Conservation (phyloP, 2,113 vertebrate genomes). For the Tyto alba region DNA sequence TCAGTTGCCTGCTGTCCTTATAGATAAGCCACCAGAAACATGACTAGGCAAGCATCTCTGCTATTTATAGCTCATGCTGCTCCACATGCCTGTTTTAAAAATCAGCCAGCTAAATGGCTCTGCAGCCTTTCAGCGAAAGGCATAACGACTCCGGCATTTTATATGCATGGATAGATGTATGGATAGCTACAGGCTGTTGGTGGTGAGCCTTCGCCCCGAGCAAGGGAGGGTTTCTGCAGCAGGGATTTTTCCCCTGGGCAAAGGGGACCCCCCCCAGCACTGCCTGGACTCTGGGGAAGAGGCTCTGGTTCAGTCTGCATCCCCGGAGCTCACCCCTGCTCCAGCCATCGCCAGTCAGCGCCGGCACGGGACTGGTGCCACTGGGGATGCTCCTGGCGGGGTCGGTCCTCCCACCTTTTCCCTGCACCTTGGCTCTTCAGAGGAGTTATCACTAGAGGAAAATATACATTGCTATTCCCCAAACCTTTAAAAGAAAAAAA, state of each 20-base stretch:
- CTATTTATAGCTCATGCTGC: slow-evolving; percentile 25
- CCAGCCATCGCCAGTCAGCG: background rate
- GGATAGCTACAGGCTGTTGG: background rate
- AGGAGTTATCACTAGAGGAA: background rate
- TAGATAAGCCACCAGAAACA: slow-evolving; percentile 36
- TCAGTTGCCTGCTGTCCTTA: background rate
- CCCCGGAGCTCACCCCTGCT: background rate
- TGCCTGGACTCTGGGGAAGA: background rate
- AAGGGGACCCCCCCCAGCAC: background rate
- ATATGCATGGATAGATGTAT: background rate
- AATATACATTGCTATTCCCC: background rate
- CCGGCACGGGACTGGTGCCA: background rate
- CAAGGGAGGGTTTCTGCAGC: background rate
- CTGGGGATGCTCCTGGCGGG: background rate
- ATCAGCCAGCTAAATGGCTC: slow-evolving; percentile 24
- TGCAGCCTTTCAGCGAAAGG: background rate
- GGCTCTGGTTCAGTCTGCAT: background rate
- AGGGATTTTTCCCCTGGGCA: background rate
- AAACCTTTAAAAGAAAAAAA: background rate
- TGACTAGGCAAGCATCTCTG: slow-evolving; percentile 23
- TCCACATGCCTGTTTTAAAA: slow-evolving; percentile 22
- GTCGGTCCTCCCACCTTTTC: background rate
- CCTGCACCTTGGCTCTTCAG: background rate
- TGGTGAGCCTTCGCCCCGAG: background rate
- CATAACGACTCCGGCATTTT: background rate